Conservation (phyloP, 2,113 vertebrate genomes). For the Zosterops hypoxanthus region DNA sequence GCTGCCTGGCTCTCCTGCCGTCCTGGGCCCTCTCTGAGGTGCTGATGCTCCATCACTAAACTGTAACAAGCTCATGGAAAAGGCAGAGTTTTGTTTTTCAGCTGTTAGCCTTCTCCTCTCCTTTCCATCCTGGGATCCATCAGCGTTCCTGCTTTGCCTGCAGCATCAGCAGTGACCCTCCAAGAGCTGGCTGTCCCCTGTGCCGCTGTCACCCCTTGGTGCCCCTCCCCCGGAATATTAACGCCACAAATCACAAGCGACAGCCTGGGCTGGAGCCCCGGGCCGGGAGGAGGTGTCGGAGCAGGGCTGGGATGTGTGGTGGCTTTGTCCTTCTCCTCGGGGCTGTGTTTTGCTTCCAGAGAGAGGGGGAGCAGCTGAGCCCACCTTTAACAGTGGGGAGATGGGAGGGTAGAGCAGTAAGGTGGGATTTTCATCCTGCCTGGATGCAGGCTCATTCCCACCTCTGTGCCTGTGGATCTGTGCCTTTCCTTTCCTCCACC, state of each 20-base stretch:
- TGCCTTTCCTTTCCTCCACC: neutral
- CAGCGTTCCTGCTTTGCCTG: constrained; percentile 13
- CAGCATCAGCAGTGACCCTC: neutral
- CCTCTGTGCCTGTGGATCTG: fast-evolving
- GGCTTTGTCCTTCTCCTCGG: neutral
- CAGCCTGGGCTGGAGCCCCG: neutral
- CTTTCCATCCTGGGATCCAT: neutral
- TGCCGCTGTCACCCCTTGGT: neutral
- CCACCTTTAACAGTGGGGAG: neutral
- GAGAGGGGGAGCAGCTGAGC: neutral
- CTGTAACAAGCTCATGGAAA: fast-evolving
- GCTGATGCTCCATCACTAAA: neutral
- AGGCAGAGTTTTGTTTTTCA: neutral
- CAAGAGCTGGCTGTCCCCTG: neutral
- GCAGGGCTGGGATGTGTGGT: neutral
- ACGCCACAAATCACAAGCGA: constrained; percentile 5
- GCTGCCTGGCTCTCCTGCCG: neutral
- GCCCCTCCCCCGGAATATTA: constrained; percentile 22
- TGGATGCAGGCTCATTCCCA: neutral
- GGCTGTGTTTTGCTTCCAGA: neutral
- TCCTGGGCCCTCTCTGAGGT: neutral
- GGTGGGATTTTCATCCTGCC: fast-evolving
- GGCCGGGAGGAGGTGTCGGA: neutral
- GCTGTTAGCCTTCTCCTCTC: neutral
- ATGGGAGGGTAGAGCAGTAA: neutral